A percentile compares a stretch with the other conserved stretches of the same genome.
These are phyloP conservation scores for Poecilia picta DNA, from an alignment of 2,797 vertebrate genomes.

Conservation along the genomic window DNA sequence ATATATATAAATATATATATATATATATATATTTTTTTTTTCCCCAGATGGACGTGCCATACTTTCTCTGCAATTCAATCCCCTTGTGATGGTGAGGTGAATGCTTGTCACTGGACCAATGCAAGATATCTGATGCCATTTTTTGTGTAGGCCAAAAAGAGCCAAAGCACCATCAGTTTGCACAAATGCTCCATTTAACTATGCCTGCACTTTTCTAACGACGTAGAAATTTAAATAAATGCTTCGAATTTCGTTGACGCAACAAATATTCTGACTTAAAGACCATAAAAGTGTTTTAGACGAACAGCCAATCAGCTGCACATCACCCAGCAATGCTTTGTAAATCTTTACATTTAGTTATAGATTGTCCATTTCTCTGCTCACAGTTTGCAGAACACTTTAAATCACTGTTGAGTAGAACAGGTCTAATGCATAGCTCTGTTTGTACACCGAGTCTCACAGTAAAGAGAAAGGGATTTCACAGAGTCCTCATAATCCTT, in stretches of 20 bases:
- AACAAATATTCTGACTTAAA: conserved; percentile 27
- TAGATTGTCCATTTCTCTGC: conserved; percentile 53
- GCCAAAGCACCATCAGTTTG: neutral
- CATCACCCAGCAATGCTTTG: conserved; percentile 43
- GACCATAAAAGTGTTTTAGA: conserved; percentile 22
- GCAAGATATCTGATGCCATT: neutral
- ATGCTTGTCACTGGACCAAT: neutral
- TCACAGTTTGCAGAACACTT: conserved; percentile 27
- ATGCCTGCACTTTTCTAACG: neutral
- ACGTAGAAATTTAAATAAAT: conserved; percentile 38
- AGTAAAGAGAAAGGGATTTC: conserved; percentile 14
- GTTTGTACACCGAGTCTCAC: conserved; percentile 14
- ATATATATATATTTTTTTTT: neutral
- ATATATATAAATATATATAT: too few species aligned
- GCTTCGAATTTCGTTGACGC: conserved; percentile 11
- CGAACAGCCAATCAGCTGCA: conserved; percentile 9
- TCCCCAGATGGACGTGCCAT: neutral
- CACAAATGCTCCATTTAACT: neutral
- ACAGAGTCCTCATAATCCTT: conserved; percentile 24
- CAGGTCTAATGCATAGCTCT: conserved; percentile 24
- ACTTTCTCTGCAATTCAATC: conserved; percentile 1
- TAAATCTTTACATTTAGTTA: conserved; percentile 65
- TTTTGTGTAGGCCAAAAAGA: neutral
- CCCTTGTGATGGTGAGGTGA: neutral
- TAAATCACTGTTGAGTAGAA: conserved; percentile 39